These are phyloP conservation scores for Callipepla squamata DNA, from an alignment of 2,113 vertebrate genomes.

Conservation along the genomic window DNA sequence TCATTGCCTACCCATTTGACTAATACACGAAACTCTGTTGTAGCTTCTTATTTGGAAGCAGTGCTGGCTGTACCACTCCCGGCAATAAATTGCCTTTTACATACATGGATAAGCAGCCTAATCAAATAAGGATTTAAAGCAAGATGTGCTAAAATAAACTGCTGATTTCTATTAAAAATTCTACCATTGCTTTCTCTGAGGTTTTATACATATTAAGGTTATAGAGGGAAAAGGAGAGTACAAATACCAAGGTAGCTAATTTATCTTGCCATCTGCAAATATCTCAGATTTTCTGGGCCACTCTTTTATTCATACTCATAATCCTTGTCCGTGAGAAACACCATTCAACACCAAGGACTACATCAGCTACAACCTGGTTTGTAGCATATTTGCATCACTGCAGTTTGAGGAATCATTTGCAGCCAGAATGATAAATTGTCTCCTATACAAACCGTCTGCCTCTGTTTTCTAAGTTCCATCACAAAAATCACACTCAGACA, in stretches of 20 bases:
- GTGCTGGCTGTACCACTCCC: constrained; percentile 5
- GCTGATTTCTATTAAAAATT: constrained; percentile 1
- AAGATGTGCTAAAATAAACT: background rate
- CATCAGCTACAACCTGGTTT: background rate
- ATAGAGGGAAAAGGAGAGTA: background rate
- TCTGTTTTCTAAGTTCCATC: background rate
- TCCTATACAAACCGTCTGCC: background rate
- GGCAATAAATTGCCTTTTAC: constrained; percentile 36
- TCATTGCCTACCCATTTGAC: background rate
- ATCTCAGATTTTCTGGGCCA: background rate
- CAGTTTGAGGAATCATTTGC: background rate
- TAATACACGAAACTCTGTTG: background rate
- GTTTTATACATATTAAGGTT: background rate
- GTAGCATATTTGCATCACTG: background rate
- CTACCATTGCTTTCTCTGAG: background rate
- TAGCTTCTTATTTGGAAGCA: background rate
- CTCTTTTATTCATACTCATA: background rate
- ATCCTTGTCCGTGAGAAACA: background rate
- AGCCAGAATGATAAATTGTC: background rate
- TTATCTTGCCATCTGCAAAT: background rate
- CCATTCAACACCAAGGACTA: background rate
- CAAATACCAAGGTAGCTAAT: background rate
- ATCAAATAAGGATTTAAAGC: constrained; percentile 51
- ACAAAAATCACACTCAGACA: background rate
- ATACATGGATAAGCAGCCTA: constrained; percentile 41